A percentile compares a stretch with the other conserved stretches of the same genome.
Evolutionary conservation across 2,113 vertebrate genomes (phyloP).

Genomic region (Oreochromis tanganicae): DNA sequence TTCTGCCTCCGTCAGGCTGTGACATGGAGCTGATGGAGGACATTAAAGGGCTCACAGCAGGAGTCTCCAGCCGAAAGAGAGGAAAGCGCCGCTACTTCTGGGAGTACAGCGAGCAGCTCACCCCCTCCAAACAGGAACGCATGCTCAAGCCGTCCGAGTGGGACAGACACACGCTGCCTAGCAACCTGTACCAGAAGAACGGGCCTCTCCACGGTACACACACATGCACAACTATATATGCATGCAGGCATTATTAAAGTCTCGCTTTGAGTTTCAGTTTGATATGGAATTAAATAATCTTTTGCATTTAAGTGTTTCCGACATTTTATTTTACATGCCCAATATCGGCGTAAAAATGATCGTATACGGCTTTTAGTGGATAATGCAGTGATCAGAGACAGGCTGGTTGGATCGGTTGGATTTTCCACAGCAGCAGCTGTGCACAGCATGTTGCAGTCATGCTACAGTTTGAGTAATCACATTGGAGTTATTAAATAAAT

Average conservation of each 20-base stretch:
- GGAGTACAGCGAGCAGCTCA: constrained; percentile 97
- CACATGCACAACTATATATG: neutral
- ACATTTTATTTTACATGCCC: neutral
- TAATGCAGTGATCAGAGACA: neutral
- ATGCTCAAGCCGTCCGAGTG: constrained; percentile 95
- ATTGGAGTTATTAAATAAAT: neutral
- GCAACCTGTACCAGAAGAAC: constrained; percentile 98
- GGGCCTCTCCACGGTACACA: constrained; percentile 77
- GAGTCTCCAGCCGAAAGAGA: constrained; percentile 86
- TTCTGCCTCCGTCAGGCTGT: constrained; percentile 74
- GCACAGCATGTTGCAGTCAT: neutral
- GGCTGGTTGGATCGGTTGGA: neutral
- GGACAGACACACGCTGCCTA: constrained; percentile 92
- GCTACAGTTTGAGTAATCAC: neutral
- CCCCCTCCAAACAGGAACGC: constrained; percentile 88
- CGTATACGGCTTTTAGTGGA: neutral
- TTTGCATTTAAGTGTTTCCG: neutral
- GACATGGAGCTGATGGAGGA: constrained; percentile 92
- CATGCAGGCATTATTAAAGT: neutral
- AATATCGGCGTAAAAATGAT: neutral
- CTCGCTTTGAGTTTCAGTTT: neutral
- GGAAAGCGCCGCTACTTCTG: constrained; percentile 96
- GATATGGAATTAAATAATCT: neutral
- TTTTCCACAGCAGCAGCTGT: neutral
- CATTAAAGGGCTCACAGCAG: constrained; percentile 87